These are phyloP conservation scores for Zaprionus obscuricornis DNA, from an alignment of 2,888 invertebrate species.

Conservation along the genomic window DNA sequence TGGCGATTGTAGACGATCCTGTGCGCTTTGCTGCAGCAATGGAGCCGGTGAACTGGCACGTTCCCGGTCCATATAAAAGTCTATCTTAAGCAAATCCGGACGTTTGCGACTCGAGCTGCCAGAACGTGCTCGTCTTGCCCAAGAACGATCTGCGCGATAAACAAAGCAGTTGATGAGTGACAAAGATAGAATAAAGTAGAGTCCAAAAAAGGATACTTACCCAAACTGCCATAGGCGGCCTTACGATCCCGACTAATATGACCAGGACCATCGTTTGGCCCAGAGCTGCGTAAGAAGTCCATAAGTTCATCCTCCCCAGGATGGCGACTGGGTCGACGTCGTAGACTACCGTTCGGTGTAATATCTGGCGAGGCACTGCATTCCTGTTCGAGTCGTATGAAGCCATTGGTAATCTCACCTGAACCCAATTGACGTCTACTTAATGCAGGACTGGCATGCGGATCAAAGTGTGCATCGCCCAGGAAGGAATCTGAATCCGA, in stretches of 20 bases:
- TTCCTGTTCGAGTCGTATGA: slow-evolving; percentile 77
- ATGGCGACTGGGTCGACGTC: slow-evolving; percentile 90
- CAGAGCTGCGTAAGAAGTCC: slow-evolving; percentile 91
- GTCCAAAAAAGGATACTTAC: slow-evolving; percentile 82
- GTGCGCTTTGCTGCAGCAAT: slow-evolving; percentile 72
- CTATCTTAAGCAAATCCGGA: slow-evolving; percentile 90
- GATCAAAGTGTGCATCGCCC: slow-evolving; percentile 91
- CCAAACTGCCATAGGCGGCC: slow-evolving; percentile 90
- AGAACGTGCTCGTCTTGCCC: slow-evolving; percentile 90
- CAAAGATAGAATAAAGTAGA: background rate
- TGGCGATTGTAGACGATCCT: slow-evolving; percentile 84
- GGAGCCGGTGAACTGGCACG: slow-evolving; percentile 88
- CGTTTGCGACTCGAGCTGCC: slow-evolving; percentile 89
- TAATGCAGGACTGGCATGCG: slow-evolving; percentile 88
- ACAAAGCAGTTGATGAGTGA: background rate
- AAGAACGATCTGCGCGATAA: slow-evolving; percentile 89
- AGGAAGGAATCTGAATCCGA: slow-evolving; percentile 89
- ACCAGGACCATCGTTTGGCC: slow-evolving; percentile 86
- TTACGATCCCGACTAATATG: slow-evolving; percentile 89
- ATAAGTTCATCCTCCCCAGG: slow-evolving; percentile 91
- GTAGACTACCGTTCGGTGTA: slow-evolving; percentile 94
- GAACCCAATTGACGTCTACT: slow-evolving; percentile 88
- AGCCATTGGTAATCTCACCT: slow-evolving; percentile 72
- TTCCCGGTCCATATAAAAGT: slow-evolving; percentile 89
- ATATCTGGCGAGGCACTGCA: slow-evolving; percentile 86